phyloP scores from a whole-genome alignment of 2,113 vertebrate species.

The Erythrocercus mccallii region DNA sequence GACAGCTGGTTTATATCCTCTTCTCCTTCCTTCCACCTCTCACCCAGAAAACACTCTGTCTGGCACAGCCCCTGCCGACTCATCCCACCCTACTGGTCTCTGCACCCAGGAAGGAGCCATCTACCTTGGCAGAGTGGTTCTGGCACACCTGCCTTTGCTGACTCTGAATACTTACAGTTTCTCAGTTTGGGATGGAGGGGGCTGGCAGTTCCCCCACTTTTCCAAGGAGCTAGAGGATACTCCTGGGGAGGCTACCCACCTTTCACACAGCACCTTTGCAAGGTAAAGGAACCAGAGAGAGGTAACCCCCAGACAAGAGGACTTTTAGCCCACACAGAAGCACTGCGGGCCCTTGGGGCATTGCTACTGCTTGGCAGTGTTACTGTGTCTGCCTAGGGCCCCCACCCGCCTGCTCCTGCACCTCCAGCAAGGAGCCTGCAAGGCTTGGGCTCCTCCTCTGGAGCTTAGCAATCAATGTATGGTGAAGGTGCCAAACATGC shows the following conservation, averaged over 20 bases:
- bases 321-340: not conserved
- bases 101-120: rapidly evolving
- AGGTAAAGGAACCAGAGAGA: not conserved
- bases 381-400: not conserved
- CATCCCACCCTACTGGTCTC: not conserved
- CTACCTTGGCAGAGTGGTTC: rapidly evolving
- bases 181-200: not conserved
- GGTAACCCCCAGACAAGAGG: not conserved
- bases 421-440: not conserved
- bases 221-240: not conserved
- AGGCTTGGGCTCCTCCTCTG: not conserved
- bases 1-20: slow-evolving; percentile 1
- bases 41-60: not conserved
- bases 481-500: rapidly evolving
- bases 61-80: rapidly evolving
- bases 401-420: rapidly evolving
- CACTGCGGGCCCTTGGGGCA: not conserved
- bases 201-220: not conserved
- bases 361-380: not conserved
- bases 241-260: rapidly evolving
- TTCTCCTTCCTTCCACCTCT: not conserved
- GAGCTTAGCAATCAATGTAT: not conserved
- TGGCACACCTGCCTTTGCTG: not conserved
- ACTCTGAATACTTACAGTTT: no score
- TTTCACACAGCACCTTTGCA: not conserved